Evolutionary conservation across 2,113 vertebrate species (phyloP).

Genomic region (Coracopsis vasa): DNA sequence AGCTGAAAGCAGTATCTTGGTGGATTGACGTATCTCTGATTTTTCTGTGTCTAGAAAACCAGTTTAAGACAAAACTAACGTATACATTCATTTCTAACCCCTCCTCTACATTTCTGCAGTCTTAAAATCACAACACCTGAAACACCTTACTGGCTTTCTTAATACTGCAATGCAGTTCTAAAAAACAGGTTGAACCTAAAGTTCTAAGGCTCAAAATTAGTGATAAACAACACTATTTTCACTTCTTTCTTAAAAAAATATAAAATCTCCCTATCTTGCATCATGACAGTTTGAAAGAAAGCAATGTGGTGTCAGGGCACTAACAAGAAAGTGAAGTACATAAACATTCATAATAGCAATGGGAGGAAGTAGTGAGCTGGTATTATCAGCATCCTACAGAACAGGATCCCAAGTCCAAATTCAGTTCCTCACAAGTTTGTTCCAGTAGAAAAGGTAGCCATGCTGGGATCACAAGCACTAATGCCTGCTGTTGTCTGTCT

Average conservation of each 20-base stretch:
- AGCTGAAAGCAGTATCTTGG: neutral
- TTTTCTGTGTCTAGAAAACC: neutral
- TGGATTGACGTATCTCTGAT: neutral
- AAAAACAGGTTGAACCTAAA: neutral
- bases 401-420: neutral
- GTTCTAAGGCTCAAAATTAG: neutral
- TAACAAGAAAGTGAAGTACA: neutral
- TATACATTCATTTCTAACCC: neutral
- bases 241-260: neutral
- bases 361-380: neutral
- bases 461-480: constrained; percentile 10
- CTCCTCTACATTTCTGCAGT: neutral
- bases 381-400: neutral
- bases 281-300: neutral
- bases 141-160: neutral
- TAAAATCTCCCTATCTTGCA: neutral
- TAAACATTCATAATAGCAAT: neutral
- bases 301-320: neutral
- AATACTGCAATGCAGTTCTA: neutral
- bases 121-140: neutral
- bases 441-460: neutral
- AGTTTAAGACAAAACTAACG: neutral
- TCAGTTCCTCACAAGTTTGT: constrained; percentile 24
- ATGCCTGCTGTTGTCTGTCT: neutral
- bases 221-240: neutral